phyloP scores from a whole-genome alignment of 2,797 vertebrate genomes.

The Chrosomus eos region DNA sequence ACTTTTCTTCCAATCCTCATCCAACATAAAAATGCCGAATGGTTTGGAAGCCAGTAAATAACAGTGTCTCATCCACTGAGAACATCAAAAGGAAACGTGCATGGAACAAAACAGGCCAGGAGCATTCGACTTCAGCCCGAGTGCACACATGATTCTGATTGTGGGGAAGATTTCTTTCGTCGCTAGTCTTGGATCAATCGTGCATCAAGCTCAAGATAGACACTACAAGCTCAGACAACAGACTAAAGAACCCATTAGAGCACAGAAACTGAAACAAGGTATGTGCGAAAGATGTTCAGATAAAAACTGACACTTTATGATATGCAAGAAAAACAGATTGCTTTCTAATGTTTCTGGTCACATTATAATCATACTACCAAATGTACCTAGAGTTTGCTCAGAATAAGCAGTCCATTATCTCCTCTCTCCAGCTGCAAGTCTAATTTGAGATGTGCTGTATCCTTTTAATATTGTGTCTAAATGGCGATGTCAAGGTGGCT shows the following conservation, averaged over 20 bases:
- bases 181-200: neutral
- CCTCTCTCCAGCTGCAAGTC: neutral
- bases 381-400: neutral
- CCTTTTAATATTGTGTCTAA: neutral
- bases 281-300: neutral
- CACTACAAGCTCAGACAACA: neutral
- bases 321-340: neutral
- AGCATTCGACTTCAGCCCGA: conserved; percentile 57
- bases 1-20: conserved; percentile 18
- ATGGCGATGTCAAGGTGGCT: neutral
- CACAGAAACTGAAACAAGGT: neutral
- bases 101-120: conserved; percentile 59
- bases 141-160: neutral
- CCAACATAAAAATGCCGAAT: conserved; percentile 40
- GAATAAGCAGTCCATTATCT: neutral
- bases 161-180: neutral
- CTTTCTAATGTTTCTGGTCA: neutral
- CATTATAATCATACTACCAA: neutral
- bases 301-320: neutral
- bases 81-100: conserved; percentile 69
- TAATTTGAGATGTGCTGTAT: neutral
- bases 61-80: conserved; percentile 54
- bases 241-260: neutral
- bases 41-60: conserved; percentile 53
- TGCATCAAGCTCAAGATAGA: neutral